Base-by-base conservation (phyloP, 64 coral and sea anemone species). In the Actinia tenebrosa region DNA sequence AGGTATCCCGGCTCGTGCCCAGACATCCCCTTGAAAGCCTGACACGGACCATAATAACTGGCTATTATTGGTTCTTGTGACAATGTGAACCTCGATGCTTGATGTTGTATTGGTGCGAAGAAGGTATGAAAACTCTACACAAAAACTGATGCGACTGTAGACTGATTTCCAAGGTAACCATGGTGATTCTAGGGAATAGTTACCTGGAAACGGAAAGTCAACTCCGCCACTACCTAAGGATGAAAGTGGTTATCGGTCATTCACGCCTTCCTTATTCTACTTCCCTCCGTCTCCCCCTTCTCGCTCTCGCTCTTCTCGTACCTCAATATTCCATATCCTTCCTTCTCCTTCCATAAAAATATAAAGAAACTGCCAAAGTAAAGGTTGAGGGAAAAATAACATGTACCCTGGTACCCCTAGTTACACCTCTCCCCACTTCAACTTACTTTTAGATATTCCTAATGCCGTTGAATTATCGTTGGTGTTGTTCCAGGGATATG, bases 91-190 rank as follows among this genome's bases (percentile, higher is more conserved):
- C 2, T 80, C 0, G 22, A 80, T 53, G 13, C 47, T 45, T 7
- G 79, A 80, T 80, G 79, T 20, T 50, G 16, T 53, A 16, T 80
- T 80, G 17, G 79, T 50, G 9, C 45, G 45, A 19, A 80, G 79
- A 80, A 45, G 45, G 45, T 80, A 80, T 16, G 47, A 80, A 80
- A 80, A 80, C 5, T 22, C 79, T 50, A 50, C 79, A 47, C 79
- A 80, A 22, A 80, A 53, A 47, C 79, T 80, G 27, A 80, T 80
- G 18, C 79, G 79, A 22, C 47, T 80, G 79, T 50, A 80, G 13
- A 80, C 44, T 80, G 22, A 3, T 1, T 80, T 80, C 79, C 79
- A 80, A 2, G 79, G 79, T 20, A 80, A 37, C 22, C 22, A 22
- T 45, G 79, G 45, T 17, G 79, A 80, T 72, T 72, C 69, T 72